A percentile compares a stretch with the other conserved stretches of the same genome.
Evolutionary conservation across 1,140 invertebrate species (phyloP).

Genomic region (Leptinotarsa undecemlineata): DNA sequence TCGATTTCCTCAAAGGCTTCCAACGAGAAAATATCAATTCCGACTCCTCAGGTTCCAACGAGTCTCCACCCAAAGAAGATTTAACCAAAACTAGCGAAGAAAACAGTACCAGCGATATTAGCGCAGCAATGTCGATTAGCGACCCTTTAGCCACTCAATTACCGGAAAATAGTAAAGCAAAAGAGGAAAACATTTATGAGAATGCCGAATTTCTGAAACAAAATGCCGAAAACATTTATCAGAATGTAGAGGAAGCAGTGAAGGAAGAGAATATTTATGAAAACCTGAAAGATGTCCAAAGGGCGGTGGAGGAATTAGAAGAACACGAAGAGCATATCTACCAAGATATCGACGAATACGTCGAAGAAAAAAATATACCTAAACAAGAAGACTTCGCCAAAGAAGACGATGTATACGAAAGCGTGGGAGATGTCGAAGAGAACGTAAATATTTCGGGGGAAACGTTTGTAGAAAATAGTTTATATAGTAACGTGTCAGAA

Average conservation of each 20-base stretch:
- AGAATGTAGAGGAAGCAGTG: slow-evolving; percentile 37
- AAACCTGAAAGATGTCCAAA: slow-evolving; percentile 34
- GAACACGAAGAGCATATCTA: slow-evolving; percentile 39
- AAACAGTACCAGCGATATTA: slow-evolving; percentile 24
- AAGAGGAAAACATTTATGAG: slow-evolving; percentile 15
- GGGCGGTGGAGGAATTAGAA: slow-evolving; percentile 21
- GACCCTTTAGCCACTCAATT: slow-evolving; percentile 12
- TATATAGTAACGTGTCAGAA: slow-evolving; percentile 9
- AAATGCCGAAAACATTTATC: slow-evolving; percentile 38
- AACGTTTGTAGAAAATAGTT: slow-evolving; percentile 11
- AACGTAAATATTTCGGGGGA: background rate
- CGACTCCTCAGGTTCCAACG: slow-evolving; percentile 26
- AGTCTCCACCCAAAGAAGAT: slow-evolving; percentile 30
- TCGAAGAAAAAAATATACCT: background rate
- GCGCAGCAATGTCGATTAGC: slow-evolving; percentile 8
- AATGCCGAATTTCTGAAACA: slow-evolving; percentile 14
- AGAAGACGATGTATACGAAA: slow-evolving; percentile 31
- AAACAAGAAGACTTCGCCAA: slow-evolving; percentile 8
- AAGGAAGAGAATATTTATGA: slow-evolving; percentile 42
- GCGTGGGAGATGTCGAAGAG: background rate
- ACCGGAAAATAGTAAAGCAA: background rate
- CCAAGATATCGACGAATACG: slow-evolving; percentile 37
- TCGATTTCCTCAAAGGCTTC: slow-evolving; percentile 55
- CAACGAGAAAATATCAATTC: slow-evolving; percentile 40
- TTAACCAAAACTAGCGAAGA: slow-evolving; percentile 23